Evolutionary conservation across 2,113 vertebrate genomes (phyloP).

Genomic region (Erythrocebus patas): DNA sequence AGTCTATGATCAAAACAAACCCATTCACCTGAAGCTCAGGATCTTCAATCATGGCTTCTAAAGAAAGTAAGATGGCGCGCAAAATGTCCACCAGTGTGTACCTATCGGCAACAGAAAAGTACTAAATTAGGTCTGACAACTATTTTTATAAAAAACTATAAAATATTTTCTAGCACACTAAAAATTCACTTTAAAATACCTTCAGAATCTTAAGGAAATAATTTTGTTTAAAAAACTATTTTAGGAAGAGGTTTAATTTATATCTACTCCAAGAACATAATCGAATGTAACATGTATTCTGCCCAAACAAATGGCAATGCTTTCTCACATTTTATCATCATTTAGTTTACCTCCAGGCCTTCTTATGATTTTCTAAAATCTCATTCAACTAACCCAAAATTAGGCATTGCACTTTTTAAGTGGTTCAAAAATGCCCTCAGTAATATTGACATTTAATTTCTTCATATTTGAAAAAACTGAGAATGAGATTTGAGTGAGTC

Average conservation of each 20-base stretch:
- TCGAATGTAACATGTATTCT: background rate
- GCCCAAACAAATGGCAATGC: background rate
- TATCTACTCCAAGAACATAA: background rate
- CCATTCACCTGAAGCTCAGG: slow-evolving; percentile 98
- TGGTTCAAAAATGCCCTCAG: background rate
- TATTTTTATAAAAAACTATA: background rate
- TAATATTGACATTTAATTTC: background rate
- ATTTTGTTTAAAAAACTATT: background rate
- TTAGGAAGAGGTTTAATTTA: background rate
- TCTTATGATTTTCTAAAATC: background rate
- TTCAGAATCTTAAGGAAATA: background rate
- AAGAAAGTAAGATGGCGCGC: slow-evolving; percentile 95
- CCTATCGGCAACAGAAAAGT: slow-evolving; percentile 80
- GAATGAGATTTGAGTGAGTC: background rate
- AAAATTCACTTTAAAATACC: background rate
- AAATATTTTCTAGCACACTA: background rate
- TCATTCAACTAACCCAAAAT: background rate
- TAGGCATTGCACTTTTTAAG: background rate
- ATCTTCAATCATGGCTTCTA: slow-evolving; percentile 99
- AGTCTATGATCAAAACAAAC: slow-evolving; percentile 99
- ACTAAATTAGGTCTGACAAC: slow-evolving; percentile 24
- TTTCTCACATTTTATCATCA: background rate
- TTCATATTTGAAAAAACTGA: background rate
- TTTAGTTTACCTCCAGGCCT: background rate
- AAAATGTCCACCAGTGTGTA: slow-evolving; percentile 99